Evolutionary conservation across 2,797 vertebrate genomes (phyloP).

Genomic region (Anomalospiza imberbis): DNA sequence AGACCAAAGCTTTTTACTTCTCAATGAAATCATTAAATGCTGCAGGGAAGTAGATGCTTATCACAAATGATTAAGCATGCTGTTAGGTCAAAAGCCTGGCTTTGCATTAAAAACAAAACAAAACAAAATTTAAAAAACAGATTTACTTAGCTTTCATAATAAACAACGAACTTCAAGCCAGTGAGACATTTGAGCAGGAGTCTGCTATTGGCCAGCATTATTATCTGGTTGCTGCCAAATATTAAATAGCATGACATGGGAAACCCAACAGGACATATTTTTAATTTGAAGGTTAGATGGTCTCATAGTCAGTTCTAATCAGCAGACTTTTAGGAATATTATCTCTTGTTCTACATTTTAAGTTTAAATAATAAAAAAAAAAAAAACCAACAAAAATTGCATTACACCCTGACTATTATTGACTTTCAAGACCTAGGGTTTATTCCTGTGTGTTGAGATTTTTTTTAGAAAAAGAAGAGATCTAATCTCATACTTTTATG

Average conservation of each 20-base stretch:
- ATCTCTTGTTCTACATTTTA: background rate
- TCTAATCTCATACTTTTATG: background rate
- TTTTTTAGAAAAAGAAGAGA: background rate
- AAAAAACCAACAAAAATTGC: background rate
- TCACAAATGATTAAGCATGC: background rate
- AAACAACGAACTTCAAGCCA: background rate
- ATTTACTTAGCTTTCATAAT: background rate
- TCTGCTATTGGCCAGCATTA: background rate
- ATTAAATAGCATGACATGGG: background rate
- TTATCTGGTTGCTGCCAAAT: background rate
- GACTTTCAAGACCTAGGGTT: background rate
- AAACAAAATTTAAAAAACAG: background rate
- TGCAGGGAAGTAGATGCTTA: background rate
- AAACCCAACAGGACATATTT: background rate
- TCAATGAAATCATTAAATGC: background rate
- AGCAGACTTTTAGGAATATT: background rate
- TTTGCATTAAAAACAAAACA: background rate
- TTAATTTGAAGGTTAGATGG: background rate
- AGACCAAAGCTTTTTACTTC: background rate
- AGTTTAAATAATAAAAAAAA: background rate
- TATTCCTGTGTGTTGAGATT: background rate
- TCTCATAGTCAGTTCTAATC: background rate
- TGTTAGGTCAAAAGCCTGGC: background rate
- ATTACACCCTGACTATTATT: background rate
- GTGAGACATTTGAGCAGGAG: background rate